These are phyloP conservation scores for Chloebia gouldiae DNA, from an alignment of 2,113 vertebrate genomes.

Conservation along the genomic window DNA sequence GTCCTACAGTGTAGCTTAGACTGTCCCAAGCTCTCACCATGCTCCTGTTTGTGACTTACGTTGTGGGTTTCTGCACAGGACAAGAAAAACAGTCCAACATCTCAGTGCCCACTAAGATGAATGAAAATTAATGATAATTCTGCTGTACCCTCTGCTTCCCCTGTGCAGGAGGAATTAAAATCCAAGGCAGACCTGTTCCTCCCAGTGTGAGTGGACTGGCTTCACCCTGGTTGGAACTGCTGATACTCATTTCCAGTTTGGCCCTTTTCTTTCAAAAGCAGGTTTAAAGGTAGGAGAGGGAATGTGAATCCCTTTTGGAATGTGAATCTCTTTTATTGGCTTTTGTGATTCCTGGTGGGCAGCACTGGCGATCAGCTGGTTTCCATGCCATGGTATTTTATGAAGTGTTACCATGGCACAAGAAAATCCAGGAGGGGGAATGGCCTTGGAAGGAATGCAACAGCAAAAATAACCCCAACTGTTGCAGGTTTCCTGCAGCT, in stretches of 20 bases:
- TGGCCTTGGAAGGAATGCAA: neutral
- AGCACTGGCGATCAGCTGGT: neutral
- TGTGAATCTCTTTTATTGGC: neutral
- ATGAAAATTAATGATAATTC: neutral
- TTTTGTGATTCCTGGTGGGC: neutral
- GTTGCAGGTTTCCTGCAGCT: neutral
- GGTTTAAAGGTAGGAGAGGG: neutral
- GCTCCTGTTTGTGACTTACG: neutral
- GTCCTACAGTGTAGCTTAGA: neutral
- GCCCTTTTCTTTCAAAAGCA: neutral
- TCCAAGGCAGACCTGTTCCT: neutral
- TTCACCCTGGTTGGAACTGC: neutral
- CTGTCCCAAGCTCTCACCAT: neutral
- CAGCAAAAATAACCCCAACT: neutral
- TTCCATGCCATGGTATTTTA: neutral
- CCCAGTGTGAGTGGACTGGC: neutral
- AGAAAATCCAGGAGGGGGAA: neutral
- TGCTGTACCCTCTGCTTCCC: neutral
- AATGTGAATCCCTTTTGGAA: neutral
- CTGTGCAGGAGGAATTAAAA: neutral
- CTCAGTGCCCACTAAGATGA: neutral
- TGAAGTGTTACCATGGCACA: neutral
- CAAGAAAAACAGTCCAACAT: neutral
- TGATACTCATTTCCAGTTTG: neutral
- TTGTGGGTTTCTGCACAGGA: neutral